Percentiles rank a stretch among this genome's conserved stretches.
phyloP scores from a whole-genome alignment of 2,797 vertebrate species.

The Betta splendens region DNA sequence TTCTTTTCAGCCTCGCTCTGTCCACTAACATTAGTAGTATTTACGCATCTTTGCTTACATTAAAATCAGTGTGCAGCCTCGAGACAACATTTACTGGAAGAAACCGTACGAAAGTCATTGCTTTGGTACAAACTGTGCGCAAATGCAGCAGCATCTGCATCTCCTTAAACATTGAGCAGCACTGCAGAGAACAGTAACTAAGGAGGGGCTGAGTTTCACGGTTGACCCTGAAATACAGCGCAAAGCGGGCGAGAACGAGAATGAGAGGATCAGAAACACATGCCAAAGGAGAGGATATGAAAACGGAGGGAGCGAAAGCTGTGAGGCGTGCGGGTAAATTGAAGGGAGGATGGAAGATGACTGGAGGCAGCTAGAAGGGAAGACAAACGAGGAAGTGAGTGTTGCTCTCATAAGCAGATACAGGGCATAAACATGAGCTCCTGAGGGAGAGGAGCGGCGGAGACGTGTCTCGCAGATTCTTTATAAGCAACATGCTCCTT shows the following conservation, averaged over 20 bases:
- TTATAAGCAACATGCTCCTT: conserved; percentile 32
- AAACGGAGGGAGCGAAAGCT: not conserved
- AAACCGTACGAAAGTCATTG: conserved; percentile 1
- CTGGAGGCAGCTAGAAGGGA: conserved; percentile 22
- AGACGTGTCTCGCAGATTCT: conserved; percentile 21
- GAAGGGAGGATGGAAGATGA: conserved; percentile 10
- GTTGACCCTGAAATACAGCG: conserved; percentile 27
- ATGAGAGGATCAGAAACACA: not conserved
- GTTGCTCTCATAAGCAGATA: conserved; percentile 21
- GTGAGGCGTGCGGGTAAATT: conserved; percentile 13
- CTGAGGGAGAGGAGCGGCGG: conserved; percentile 6
- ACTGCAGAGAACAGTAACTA: conserved; percentile 16
- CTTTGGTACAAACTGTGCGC: conserved; percentile 40
- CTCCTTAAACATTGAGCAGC: conserved; percentile 31
- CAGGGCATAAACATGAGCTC: conserved; percentile 15
- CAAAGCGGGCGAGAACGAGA: not conserved
- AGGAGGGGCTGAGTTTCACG: conserved; percentile 30
- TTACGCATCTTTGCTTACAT: conserved; percentile 2
- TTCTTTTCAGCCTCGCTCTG: too few relatives aligned
- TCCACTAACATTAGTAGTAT: not conserved
- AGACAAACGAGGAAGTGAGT: conserved; percentile 33
- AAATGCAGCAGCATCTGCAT: conserved; percentile 34
- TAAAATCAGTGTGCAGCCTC: not conserved
- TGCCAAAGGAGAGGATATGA: not conserved
- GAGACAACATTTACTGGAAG: not conserved